Conservation (phyloP, 2,888 invertebrate genomes). For the Pristionchus fissidentatus region DNA sequence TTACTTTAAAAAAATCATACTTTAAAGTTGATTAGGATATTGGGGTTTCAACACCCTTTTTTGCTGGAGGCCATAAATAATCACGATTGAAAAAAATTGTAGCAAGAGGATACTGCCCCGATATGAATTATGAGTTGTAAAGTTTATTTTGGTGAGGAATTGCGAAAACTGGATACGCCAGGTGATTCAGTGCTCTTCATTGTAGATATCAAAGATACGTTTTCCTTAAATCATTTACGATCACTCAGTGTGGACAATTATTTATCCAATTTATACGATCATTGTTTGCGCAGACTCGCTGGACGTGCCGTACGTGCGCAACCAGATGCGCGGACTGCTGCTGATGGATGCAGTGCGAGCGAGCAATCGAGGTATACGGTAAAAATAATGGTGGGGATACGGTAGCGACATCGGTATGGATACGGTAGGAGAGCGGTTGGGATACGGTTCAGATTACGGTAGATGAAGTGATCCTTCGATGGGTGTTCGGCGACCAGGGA, state of each 20-base stretch:
- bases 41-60: no score
- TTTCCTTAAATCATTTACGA: background rate
- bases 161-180: no score
- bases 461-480: no score
- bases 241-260: background rate
- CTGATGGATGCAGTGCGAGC: slow-evolving; percentile 89
- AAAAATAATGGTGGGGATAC: background rate
- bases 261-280: no score
- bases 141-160: no score
- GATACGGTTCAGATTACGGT: background rate
- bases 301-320: slow-evolving; percentile 85
- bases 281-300: slow-evolving; percentile 78
- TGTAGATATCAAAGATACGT: background rate
- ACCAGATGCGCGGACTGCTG: slow-evolving; percentile 88
- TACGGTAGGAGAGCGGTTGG: background rate
- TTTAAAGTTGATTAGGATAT: no score
- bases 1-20: background rate
- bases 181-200: no score
- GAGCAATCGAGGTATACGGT: slow-evolving; percentile 85
- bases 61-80: no score
- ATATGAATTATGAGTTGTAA: no score
- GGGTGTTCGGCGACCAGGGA: no score
- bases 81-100: no score
- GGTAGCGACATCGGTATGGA: background rate
- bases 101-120: no score